phyloP scores from a whole-genome alignment of 1,140 invertebrate genomes.

The Orussus abietinus region DNA sequence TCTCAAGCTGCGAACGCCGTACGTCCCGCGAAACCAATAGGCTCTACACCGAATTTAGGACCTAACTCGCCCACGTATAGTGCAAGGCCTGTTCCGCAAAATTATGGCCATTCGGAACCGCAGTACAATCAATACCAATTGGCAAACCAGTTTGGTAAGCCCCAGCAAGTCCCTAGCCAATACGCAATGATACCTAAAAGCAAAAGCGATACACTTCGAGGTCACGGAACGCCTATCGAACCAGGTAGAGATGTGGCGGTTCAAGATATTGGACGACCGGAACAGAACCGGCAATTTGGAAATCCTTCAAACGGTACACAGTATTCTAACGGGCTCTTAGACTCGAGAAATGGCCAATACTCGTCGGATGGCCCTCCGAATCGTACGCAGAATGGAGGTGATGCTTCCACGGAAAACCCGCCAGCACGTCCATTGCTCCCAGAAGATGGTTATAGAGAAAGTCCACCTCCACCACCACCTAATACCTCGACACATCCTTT shows the following conservation, averaged over 20 bases:
- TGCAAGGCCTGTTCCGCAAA: constrained; percentile 24
- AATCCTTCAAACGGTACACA: constrained; percentile 30
- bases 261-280: constrained; percentile 32
- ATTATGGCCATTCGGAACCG: constrained; percentile 36
- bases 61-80: constrained; percentile 36
- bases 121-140: constrained; percentile 33
- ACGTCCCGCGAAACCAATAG: constrained; percentile 21
- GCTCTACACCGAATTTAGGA: constrained; percentile 41
- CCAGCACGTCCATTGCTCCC: constrained; percentile 30
- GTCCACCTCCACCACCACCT: constrained; percentile 67
- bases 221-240: constrained; percentile 9
- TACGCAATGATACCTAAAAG: constrained; percentile 28
- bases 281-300: constrained; percentile 34
- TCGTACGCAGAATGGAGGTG: constrained; percentile 32
- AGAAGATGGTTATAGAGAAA: constrained; percentile 49
- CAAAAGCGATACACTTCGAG: constrained; percentile 20
- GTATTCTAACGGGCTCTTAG: constrained; percentile 32
- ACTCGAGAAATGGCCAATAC: constrained; percentile 33
- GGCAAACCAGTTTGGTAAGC: constrained; percentile 25
- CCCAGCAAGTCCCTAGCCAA: constrained; percentile 28
- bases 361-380: constrained; percentile 17
- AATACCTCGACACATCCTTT: constrained; percentile 71
- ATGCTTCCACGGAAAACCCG: constrained; percentile 24
- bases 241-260: constrained; percentile 16
- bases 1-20: constrained; percentile 35